These are phyloP conservation scores for Ophthalmolycus amberensis DNA, from an alignment of 2,113 vertebrate genomes.

Conservation along the genomic window DNA sequence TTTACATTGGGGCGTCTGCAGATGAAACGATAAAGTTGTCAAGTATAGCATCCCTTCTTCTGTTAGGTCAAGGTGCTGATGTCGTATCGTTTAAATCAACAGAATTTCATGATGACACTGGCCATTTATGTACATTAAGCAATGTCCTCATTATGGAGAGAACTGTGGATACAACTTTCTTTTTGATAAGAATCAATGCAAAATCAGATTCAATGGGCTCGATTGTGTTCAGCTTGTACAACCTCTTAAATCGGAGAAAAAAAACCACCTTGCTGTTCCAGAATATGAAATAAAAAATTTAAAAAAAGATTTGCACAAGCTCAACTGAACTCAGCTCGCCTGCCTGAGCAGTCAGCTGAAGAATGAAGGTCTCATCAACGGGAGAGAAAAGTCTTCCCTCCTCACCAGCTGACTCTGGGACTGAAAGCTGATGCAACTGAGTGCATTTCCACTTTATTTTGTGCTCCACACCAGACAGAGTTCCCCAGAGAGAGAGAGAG, in stretches of 20 bases:
- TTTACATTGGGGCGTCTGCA: neutral
- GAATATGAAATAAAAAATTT: neutral
- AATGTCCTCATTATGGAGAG: neutral
- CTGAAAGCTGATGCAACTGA: slow-evolving; percentile 42
- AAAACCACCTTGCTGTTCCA: slow-evolving; percentile 12
- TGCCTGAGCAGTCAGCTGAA: slow-evolving; percentile 31
- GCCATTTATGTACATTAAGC: neutral
- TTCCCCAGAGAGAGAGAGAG: slow-evolving; percentile 29
- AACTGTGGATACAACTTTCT: neutral
- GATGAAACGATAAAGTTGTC: neutral
- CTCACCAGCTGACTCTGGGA: slow-evolving; percentile 38
- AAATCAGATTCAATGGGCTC: slow-evolving; percentile 6
- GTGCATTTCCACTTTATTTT: slow-evolving; percentile 28
- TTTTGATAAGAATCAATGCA: neutral
- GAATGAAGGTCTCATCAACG: slow-evolving; percentile 24
- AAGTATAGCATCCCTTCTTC: neutral
- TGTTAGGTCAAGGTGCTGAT: neutral
- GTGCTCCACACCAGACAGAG: slow-evolving; percentile 6
- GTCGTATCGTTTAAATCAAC: neutral
- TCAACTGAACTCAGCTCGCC: slow-evolving; percentile 19
- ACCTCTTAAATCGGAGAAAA: neutral
- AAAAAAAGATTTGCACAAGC: slow-evolving; percentile 34
- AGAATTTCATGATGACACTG: neutral
- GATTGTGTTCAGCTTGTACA: neutral
- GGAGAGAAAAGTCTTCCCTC: slow-evolving; percentile 31